phyloP scores from a whole-genome alignment of 2,113 vertebrate species.

The Sylvia atricapilla region DNA sequence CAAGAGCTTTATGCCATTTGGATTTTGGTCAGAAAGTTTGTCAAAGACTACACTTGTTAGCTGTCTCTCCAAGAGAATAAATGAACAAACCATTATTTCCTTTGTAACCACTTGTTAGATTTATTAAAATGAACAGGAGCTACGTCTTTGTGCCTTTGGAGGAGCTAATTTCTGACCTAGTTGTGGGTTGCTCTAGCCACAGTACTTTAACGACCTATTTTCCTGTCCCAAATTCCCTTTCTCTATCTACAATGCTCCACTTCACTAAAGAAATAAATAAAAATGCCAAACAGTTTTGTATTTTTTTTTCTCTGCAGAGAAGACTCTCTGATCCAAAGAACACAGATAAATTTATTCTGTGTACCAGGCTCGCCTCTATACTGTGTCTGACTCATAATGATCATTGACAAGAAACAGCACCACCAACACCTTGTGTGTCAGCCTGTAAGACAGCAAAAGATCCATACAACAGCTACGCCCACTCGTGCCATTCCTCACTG shows the following conservation, averaged over 20 bases:
- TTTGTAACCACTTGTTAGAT: not conserved
- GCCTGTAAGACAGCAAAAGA: not conserved
- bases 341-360: not conserved
- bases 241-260: not conserved
- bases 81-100: not conserved
- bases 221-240: not conserved
- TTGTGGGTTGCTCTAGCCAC: not conserved
- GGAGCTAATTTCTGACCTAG: constrained; percentile 12
- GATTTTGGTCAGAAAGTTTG: not conserved
- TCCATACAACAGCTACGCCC: not conserved
- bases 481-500: not conserved
- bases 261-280: not conserved
- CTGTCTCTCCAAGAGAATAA: not conserved
- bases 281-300: not conserved
- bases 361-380: not conserved
- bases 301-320: not conserved
- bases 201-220: not conserved
- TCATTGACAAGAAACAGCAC: not conserved
- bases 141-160: not conserved
- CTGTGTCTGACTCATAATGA: accelerated
- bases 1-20: not conserved
- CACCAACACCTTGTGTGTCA: not conserved
- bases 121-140: not conserved
- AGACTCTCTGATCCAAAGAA: not conserved
- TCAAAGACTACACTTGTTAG: not conserved